Evolutionary conservation across 2,888 invertebrate species (phyloP).

Genomic region (Caenorhabditis sp.): DNA sequence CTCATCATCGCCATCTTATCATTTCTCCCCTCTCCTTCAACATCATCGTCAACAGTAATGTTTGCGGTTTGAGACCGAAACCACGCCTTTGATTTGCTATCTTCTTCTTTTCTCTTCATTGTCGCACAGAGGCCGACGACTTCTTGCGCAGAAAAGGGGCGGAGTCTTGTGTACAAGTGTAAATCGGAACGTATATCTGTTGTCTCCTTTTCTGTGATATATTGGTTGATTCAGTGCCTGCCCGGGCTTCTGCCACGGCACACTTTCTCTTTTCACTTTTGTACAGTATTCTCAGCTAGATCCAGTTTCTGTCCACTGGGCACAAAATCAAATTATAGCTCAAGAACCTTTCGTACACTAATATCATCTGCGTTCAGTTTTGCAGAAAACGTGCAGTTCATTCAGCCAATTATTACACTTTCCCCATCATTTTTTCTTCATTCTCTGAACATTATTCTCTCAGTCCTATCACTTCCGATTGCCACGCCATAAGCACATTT

Average conservation of each 20-base stretch:
- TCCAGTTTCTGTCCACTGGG: neutral
- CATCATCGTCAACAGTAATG: slow-evolving; percentile 13
- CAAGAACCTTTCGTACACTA: no score
- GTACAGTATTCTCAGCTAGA: neutral
- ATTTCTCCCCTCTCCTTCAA: slow-evolving; percentile 4
- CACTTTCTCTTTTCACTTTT: slow-evolving; percentile 19
- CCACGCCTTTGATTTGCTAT: slow-evolving; percentile 40
- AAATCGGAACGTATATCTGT: slow-evolving; percentile 36
- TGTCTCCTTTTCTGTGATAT: slow-evolving; percentile 27
- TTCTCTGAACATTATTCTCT: no score
- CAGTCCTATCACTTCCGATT: no score
- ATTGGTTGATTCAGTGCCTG: slow-evolving; percentile 40
- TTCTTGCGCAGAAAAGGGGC: neutral
- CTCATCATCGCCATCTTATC: slow-evolving; percentile 2
- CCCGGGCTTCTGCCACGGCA: slow-evolving; percentile 3
- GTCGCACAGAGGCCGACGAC: slow-evolving; percentile 18
- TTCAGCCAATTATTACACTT: slow-evolving; percentile 5
- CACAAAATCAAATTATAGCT: no score
- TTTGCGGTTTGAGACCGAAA: slow-evolving; percentile 12
- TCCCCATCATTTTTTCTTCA: neutral
- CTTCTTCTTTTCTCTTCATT: slow-evolving; percentile 22
- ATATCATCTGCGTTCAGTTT: slow-evolving; percentile 6
- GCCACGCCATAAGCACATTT: slow-evolving; percentile 2
- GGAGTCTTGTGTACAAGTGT: slow-evolving; percentile 44
- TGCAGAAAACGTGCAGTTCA: slow-evolving; percentile 6